Evolutionary conservation across 2,797 vertebrate genomes (phyloP), one percentile per base, ranked within the genome.

Genomic region (Myotis pilosus): DNA sequence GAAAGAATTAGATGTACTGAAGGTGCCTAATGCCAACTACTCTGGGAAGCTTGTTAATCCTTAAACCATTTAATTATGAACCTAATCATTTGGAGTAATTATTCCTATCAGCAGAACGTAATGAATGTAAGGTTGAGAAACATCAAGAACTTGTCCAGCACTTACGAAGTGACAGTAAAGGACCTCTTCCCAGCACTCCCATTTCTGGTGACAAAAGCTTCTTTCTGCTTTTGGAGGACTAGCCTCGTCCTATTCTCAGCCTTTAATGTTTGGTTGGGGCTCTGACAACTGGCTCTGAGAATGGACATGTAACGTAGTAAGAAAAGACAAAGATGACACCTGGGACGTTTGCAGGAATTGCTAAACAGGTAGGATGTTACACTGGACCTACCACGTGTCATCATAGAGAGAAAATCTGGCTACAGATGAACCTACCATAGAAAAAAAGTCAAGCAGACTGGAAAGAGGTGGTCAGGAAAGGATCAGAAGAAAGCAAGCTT

Each of bases 11-110:
- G 22, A 68, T 85, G 3, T 49, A 71, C 4, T 38, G 80, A 89
- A 30, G 4, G 7, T 44, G 53, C 11, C 19, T 86, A 60, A 38
- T 92, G 41, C 44, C 17, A 86, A 3, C 8, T 85, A 75, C 53
- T 60, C 20, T 60, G 13, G 11, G n/a, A 92, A 86, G 23, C 15
- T 86, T 22, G 53, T 49, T 86, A 79, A 64, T 57, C 5, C 8
- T 75, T 76, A 92, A 49, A n/a, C 11, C 53, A 76, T 33, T 92
- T 75, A 90, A 92, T 60, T 86, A 85, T 47, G n/a, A 81, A 55
- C 15, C 23, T 38, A 80, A 88, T 53, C 17, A 17, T 72, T 17
- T 81, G 25, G 22, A 64, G n/a, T 62, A 72, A 91, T n/a, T 82
- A 79, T 75, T 80, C 28, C 28, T 33, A 82, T 55, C 17, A 66